Base-by-base conservation (phyloP, 2,797 vertebrate genomes). In the Fistularia tabacaria region DNA sequence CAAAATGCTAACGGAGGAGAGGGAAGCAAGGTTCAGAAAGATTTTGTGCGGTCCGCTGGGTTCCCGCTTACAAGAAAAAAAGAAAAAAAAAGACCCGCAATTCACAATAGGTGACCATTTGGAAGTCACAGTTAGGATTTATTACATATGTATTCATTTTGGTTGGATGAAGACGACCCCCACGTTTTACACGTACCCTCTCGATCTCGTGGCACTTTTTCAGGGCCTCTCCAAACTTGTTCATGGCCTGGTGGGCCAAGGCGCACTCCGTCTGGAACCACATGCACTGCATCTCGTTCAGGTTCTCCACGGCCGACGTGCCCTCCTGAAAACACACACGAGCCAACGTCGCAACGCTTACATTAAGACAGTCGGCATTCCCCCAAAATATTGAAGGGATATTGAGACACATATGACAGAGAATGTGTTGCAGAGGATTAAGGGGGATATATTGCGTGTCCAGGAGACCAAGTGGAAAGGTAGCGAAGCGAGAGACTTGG, bases 211-310 rank as follows among this genome's bases (percentile, higher is more conserved):
- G 97, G 84, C 97, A 99, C 89, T 99, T 99, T 83, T 99, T 99
- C 53, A 99, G 93, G 71, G 97, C 95, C 51, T 99, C 97, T 64
- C 97, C 97, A 9, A 93, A 97, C 87, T 97, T 98, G 86, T 94
- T 96, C 96, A 99, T 97, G 59, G 89, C 83, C 73, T 94, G 96
- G 83, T 98, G 98, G 52, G 97, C 93, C 38, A 98, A 93, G 0
- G 97, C 97, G 69, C 97, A 98, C 68, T 99, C 97, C 0, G 96
- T 98, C 87, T 99, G 97, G 89, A 98, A 99, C 97, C 97, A 99
- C 97, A 99, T 99, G 64, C 97, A 99, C 83, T 99, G 97, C 97
- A 99, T 99, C 87, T 99, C 97, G 25, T 99, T 99, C 68, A 99
- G 89, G 82, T 99, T 99, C 84, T 99, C 97, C 60, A 99, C 95